phyloP scores from a whole-genome alignment of 2,797 vertebrate species.

The Aplochiton taeniatus region DNA sequence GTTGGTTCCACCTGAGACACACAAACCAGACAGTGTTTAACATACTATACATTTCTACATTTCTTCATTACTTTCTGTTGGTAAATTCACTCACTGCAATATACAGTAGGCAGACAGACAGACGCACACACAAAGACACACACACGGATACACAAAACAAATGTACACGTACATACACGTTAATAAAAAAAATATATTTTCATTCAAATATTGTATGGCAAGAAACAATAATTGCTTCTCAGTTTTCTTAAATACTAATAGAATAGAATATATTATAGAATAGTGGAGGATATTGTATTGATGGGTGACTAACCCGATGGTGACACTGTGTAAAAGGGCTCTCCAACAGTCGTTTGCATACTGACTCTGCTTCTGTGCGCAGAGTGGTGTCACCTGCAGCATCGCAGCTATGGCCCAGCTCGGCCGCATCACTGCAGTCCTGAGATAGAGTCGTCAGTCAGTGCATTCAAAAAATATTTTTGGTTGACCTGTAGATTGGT shows the following conservation, averaged over 20 bases:
- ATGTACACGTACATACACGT: no score
- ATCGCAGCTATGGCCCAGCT: constrained; percentile 76
- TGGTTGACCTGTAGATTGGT: no score
- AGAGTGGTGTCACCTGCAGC: constrained; percentile 29
- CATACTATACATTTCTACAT: background rate
- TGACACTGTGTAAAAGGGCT: constrained; percentile 83
- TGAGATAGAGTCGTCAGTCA: constrained; percentile 22
- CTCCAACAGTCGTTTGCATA: constrained; percentile 76
- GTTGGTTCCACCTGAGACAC: constrained; percentile 78
- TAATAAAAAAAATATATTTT: no score
- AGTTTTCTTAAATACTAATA: no score
- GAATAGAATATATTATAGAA: no score
- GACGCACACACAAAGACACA: no score
- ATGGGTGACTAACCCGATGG: constrained; percentile 68
- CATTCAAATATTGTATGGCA: no score
- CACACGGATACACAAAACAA: no score
- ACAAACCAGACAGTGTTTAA: background rate
- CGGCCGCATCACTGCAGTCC: constrained; percentile 79
- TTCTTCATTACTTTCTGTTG: no score
- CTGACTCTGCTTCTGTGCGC: constrained; percentile 61
- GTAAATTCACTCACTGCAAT: no score
- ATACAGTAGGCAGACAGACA: no score
- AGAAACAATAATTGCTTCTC: no score
- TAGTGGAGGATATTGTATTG: background rate
- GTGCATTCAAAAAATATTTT: background rate